These are phyloP conservation scores for Pimpla rufipes DNA, from an alignment of 2,888 invertebrate genomes.

Conservation along the genomic window DNA sequence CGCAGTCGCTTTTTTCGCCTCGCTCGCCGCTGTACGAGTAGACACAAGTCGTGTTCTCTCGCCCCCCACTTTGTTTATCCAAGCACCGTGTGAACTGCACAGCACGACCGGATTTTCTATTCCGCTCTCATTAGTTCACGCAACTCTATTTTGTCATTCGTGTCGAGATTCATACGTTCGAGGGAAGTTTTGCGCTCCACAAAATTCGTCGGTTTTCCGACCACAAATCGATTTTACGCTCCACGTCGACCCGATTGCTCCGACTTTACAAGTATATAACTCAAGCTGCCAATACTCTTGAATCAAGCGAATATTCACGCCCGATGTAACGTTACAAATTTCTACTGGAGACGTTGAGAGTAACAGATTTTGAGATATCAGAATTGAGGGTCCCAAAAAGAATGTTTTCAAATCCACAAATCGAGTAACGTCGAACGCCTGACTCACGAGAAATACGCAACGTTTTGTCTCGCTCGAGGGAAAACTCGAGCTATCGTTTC, in stretches of 20 bases:
- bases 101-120: constrained; percentile 41
- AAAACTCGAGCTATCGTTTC: constrained; percentile 21
- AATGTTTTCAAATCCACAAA: too few species aligned
- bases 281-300: too few species aligned
- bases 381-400: too few species aligned
- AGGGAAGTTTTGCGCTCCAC: too few species aligned
- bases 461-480: not conserved
- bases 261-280: too few species aligned
- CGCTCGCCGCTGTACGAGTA: constrained; percentile 61
- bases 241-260: too few species aligned
- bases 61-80: constrained; percentile 32
- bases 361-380: too few species aligned
- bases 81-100: constrained; percentile 32
- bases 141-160: constrained; percentile 12
- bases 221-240: too few species aligned
- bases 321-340: too few species aligned
- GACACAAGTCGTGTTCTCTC: constrained; percentile 35
- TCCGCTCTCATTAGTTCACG: constrained; percentile 45
- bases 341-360: too few species aligned
- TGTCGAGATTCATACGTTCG: not conserved
- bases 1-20: constrained; percentile 28
- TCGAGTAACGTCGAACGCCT: not conserved
- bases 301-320: too few species aligned
- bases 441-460: not conserved
- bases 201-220: not conserved